Evolutionary conservation across 2,797 vertebrate genomes (phyloP), one percentile per base, ranked within the genome.

Genomic region (Dendrocincla tyrannina): DNA sequence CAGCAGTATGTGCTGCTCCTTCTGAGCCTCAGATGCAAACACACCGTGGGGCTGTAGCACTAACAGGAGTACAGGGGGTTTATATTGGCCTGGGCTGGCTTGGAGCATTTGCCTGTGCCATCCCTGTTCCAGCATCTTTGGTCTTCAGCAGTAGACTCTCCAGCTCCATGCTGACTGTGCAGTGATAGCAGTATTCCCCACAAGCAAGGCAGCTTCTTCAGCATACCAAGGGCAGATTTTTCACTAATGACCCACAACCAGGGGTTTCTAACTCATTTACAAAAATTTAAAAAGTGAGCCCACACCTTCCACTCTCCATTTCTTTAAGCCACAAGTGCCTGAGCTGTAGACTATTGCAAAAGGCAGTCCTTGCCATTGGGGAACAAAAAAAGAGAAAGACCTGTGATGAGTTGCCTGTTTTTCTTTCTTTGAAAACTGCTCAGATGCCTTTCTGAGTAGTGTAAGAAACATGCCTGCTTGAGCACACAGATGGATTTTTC

Each of bases 121-220:
- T 22, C n/a, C 42, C 17, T 23, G 11, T 75, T 77, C 53, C 33
- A 24, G 11, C 16, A 13, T 9, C 72, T 37, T 19, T 53, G 18
- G 24, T 28, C 64, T 19, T 66, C 74, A 74, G 56, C 4, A 4
- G 19, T 5, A 19, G 42, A n/a, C 32, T 83, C 33, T 62, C 16
- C 6, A 11, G n/a, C 28, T 64, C 35, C 35, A 13, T 1, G 4
- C 5, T 0, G 0, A 1, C 35, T 50, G 3, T 7, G 25, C 23
- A n/a, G 25, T 44, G 72, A n/a, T 0, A 68, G 27, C 28, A 23
- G 24, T 0, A 2, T 18, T 70, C 37, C 17, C 19, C 64, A 66
- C 37, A 70, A 77, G 30, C 32, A 46, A 13, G 3, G 37, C 9
- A 55, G 17, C 12, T 82, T 69, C 59, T 56, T 73, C 22, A 28